Conservation (phyloP, 2,113 vertebrate genomes). For the Protomyctophum bolini region DNA sequence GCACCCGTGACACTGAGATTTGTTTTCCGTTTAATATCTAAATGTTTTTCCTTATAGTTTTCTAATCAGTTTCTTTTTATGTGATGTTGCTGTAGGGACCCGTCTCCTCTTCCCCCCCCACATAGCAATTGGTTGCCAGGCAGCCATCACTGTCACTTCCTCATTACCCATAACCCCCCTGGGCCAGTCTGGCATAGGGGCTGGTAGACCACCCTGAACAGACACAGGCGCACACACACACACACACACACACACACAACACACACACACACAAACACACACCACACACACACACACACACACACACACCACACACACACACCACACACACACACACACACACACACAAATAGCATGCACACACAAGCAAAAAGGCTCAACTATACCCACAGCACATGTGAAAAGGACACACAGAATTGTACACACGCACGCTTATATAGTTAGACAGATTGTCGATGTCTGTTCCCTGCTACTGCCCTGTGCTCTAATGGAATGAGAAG, state of each 20-base stretch:
- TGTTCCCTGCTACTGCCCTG: conserved; percentile 60
- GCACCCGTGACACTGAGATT: too few species aligned
- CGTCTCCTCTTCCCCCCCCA: conserved; percentile 58
- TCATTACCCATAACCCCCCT: conserved; percentile 74
- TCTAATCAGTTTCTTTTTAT: conserved; percentile 64
- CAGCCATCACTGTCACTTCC: conserved; percentile 77
- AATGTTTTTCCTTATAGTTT: conserved; percentile 12
- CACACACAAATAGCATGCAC: too few species aligned
- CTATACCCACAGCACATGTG: too few species aligned
- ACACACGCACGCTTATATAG: background rate
- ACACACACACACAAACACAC: conserved; percentile 1
- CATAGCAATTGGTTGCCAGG: conserved; percentile 76
- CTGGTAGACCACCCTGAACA: conserved; percentile 51
- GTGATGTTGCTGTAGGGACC: conserved; percentile 71
- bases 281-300: conserved; percentile 7
- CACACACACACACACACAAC: conserved; percentile 16
- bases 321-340: too few species aligned
- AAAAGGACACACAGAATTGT: too few species aligned
- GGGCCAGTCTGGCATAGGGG: conserved; percentile 56
- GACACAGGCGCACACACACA: conserved; percentile 30
- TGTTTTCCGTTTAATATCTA: too few species aligned
- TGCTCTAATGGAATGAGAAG: conserved; percentile 69
- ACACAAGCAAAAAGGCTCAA: too few species aligned
- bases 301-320: conserved; percentile 21
- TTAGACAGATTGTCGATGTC: conserved; percentile 55